Evolutionary conservation across 2,797 vertebrate species (phyloP).

Genomic region (Cottoperca gobio): DNA sequence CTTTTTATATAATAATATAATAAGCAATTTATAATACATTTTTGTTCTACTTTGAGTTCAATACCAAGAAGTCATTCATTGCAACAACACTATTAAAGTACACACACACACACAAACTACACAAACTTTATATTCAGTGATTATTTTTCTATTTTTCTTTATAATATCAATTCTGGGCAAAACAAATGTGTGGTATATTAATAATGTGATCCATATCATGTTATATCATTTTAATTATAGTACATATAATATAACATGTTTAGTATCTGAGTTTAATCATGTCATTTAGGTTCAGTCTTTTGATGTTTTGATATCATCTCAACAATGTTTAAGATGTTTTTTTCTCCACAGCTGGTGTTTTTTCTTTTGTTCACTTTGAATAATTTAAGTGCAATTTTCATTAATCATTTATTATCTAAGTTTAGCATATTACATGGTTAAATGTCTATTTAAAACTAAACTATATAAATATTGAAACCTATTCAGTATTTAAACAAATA

Average conservation of each 20-base stretch:
- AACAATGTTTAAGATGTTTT: background rate
- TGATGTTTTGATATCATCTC: background rate
- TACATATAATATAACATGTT: background rate
- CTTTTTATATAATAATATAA: background rate
- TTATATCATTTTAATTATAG: background rate
- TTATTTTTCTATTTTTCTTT: background rate
- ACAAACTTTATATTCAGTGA: conserved; percentile 1
- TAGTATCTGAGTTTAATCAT: background rate
- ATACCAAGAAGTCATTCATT: background rate
- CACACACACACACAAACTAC: conserved; percentile 29
- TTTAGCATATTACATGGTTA: background rate
- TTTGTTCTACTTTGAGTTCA: background rate
- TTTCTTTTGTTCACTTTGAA: background rate
- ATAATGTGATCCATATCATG: background rate
- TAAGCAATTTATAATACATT: background rate
- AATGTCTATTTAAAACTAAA: background rate
- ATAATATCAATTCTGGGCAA: background rate
- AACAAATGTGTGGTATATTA: background rate
- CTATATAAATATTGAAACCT: background rate
- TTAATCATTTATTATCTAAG: background rate
- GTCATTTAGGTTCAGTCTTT: background rate
- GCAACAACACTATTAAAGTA: background rate
- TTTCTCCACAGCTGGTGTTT: no score
- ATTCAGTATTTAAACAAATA: background rate
- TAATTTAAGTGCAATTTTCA: background rate